A percentile compares a stretch with the other conserved stretches of the same genome.
Conservation (phyloP, 2,888 invertebrate genomes). For the Tipula vernalis region DNA sequence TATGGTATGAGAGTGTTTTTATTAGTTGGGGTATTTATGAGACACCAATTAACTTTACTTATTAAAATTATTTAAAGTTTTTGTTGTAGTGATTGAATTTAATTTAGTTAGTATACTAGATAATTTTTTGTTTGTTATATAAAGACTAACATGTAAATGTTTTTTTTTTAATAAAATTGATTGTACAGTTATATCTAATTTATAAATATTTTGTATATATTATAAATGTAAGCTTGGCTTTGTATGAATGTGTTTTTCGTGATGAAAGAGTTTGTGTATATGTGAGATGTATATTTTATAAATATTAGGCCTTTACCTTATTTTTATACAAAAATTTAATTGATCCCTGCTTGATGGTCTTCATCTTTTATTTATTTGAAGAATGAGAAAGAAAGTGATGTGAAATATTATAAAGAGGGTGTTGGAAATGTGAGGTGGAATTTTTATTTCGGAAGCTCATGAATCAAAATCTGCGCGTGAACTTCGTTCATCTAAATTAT, state of each 20-base stretch:
- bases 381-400: neutral
- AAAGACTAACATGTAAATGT: neutral
- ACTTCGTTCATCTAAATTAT: neutral
- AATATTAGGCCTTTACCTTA: neutral
- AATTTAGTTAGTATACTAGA: neutral
- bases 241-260: neutral
- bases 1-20: neutral
- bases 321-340: neutral
- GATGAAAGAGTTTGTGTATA: neutral
- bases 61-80: neutral
- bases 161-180: neutral
- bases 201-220: neutral
- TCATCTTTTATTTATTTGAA: neutral
- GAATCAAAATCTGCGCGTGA: neutral
- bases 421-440: neutral
- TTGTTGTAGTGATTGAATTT: neutral
- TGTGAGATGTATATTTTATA: neutral
- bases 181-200: neutral
- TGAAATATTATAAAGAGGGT: neutral
- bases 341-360: neutral
- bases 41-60: neutral
- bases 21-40: neutral
- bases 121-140: neutral
- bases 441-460: neutral
- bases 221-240: neutral